Evolutionary conservation across 2,113 vertebrate genomes (phyloP).

Genomic region (Lonchura striata): DNA sequence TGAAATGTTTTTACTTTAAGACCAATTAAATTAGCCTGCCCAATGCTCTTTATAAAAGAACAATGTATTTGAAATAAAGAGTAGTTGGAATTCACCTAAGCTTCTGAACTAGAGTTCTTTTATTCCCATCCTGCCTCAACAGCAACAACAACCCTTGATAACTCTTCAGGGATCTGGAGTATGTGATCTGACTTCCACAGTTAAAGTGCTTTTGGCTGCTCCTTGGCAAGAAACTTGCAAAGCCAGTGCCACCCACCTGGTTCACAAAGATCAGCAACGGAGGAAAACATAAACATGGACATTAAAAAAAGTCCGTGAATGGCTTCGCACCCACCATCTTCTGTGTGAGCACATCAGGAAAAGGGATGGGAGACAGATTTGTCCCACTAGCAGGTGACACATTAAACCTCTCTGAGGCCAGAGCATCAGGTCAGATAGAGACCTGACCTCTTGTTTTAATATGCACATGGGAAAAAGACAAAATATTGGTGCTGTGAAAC

Average conservation of each 20-base stretch:
- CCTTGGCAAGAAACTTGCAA: conserved; percentile 30
- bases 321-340: neutral
- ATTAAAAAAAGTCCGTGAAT: neutral
- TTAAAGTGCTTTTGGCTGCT: neutral
- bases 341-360: neutral
- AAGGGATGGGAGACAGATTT: conserved; percentile 24
- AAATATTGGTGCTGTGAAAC: conserved; percentile 50
- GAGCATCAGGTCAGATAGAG: neutral
- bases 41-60: too few relatives aligned
- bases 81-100: too few relatives aligned
- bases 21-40: too few relatives aligned
- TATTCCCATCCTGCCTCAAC: too few relatives aligned
- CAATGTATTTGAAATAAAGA: too few relatives aligned
- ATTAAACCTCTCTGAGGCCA: conserved; percentile 11
- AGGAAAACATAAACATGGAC: neutral
- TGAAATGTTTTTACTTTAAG: too few relatives aligned
- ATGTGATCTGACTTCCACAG: neutral
- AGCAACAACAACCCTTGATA: neutral
- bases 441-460: neutral
- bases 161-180: neutral
- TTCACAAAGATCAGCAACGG: neutral
- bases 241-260: conserved; percentile 20
- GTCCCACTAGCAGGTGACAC: conserved; percentile 23
- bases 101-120: too few relatives aligned
- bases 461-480: conserved; percentile 4